Conservation (phyloP, 2,113 vertebrate genomes). For the Aptenodytes patagonicus region DNA sequence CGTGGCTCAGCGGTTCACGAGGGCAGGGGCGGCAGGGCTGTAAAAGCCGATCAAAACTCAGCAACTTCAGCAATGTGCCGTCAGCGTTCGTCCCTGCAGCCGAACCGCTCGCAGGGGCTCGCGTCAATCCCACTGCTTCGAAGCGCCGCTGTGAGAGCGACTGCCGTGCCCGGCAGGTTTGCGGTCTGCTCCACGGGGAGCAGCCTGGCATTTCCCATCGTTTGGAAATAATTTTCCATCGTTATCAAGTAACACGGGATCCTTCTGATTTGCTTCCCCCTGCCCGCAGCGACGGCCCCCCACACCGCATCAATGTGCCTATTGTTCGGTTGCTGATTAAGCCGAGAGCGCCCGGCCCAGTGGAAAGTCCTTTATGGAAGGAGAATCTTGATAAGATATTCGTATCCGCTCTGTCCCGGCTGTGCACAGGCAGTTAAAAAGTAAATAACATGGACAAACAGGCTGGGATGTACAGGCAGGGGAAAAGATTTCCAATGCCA, state of each 20-base stretch:
- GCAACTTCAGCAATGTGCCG: accelerated
- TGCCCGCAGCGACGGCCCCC: accelerated
- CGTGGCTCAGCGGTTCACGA: accelerated
- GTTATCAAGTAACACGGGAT: not conserved
- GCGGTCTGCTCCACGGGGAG: not conserved
- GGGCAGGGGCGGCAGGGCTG: not conserved
- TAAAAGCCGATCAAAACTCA: not conserved
- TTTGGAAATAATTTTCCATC: conserved; percentile 9
- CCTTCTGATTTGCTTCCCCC: not conserved
- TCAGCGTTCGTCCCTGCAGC: accelerated
- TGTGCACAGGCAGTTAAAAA: not conserved
- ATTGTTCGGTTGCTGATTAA: not conserved
- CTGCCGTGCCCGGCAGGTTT: accelerated
- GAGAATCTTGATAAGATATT: conserved; percentile 34
- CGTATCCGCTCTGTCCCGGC: not conserved
- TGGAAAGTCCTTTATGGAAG: conserved; percentile 23
- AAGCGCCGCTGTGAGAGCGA: accelerated
- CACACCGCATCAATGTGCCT: accelerated
- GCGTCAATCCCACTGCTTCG: accelerated
- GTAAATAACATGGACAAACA: not conserved
- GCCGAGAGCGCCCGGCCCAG: accelerated
- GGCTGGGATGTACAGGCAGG: not conserved
- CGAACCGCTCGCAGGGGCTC: not conserved
- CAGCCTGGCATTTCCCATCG: not conserved
- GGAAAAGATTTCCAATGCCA: not conserved